These are phyloP conservation scores for Sinonovacula constricta DNA, from an alignment of 1,140 invertebrate species.

Conservation along the genomic window DNA sequence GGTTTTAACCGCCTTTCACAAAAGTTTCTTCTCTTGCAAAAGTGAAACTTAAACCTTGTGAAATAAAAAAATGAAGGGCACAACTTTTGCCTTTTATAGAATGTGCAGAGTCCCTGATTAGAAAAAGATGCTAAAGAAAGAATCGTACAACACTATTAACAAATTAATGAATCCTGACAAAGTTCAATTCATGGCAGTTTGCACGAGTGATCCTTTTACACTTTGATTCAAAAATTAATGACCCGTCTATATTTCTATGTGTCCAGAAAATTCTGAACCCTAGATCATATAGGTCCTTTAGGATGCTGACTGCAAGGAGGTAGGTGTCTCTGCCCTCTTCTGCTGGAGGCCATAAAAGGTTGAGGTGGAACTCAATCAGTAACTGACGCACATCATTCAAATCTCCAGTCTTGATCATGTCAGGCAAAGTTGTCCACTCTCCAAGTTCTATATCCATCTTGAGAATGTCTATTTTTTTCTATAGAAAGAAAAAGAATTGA, in stretches of 20 bases:
- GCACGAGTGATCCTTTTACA: conserved; percentile 23
- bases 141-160: no score
- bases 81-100: no score
- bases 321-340: conserved; percentile 21
- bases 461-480: conserved; percentile 27
- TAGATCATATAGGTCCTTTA: conserved; percentile 3
- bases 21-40: no score
- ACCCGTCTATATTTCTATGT: conserved; percentile 28
- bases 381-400: conserved; percentile 10
- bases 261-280: conserved; percentile 46
- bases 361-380: conserved; percentile 31
- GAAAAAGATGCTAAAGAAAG: no score
- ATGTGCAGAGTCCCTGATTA: no score
- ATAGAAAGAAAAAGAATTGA: conserved; percentile 2
- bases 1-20: no score
- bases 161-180: conserved; percentile 11
- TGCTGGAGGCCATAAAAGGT: background rate
- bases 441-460: conserved; percentile 40
- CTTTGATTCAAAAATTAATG: conserved; percentile 22
- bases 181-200: conserved; percentile 44
- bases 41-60: no score
- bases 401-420: conserved; percentile 10
- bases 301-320: conserved; percentile 6
- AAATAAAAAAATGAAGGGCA: no score
- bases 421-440: conserved; percentile 30